These are phyloP conservation scores for Clarias fuscus DNA, from an alignment of 2,797 vertebrate species.

Conservation along the genomic window DNA sequence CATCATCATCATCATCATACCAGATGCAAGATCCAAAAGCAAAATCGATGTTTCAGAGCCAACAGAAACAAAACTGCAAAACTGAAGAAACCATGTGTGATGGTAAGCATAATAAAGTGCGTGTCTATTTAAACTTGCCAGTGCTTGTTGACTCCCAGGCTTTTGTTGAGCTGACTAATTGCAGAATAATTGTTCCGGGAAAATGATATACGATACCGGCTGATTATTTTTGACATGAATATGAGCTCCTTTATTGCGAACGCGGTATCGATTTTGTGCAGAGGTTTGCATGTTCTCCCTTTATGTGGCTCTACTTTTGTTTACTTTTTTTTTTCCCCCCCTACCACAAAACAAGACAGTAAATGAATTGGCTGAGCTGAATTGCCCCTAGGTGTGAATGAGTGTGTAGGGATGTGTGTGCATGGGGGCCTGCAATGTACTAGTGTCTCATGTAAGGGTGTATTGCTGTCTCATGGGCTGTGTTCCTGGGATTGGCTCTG, in stretches of 20 bases:
- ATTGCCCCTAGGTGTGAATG: constrained; percentile 3
- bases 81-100: constrained; percentile 1
- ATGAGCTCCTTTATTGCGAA: not conserved
- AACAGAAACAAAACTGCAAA: not conserved
- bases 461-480: not conserved
- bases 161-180: not conserved
- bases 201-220: not conserved
- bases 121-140: not conserved
- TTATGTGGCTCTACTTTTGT: not conserved
- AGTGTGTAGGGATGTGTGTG: not conserved
- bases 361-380: not conserved
- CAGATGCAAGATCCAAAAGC: constrained; percentile 8
- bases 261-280: not conserved
- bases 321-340: too few species aligned
- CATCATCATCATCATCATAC: not conserved
- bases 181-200: not conserved
- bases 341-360: not conserved
- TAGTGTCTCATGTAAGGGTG: constrained; percentile 1
- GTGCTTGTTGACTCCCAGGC: constrained; percentile 8
- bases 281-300: not conserved
- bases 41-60: constrained; percentile 21
- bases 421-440: not conserved
- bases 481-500: not conserved
- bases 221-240: not conserved
- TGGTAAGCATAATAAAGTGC: constrained; percentile 6